Percentiles rank a stretch among this genome's conserved stretches.
Evolutionary conservation across 1,140 invertebrate species (phyloP).

Genomic region (Pogonognathellus flavescens): DNA sequence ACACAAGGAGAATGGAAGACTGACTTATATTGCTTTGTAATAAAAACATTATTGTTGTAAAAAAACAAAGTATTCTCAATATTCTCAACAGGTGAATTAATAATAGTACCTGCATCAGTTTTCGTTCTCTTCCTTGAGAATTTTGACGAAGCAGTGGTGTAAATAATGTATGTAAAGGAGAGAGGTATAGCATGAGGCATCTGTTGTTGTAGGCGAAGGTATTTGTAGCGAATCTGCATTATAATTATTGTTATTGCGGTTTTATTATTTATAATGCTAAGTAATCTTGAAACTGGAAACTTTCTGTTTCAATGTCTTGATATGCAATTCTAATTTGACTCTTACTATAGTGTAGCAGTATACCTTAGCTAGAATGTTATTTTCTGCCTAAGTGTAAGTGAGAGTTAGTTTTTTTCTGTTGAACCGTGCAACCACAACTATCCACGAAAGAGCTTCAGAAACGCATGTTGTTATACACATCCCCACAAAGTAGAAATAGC

Average conservation of each 20-base stretch:
- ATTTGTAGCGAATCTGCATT: not conserved
- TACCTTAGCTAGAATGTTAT: not conserved
- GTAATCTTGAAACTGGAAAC: not conserved
- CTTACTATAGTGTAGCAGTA: not conserved
- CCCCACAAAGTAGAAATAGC: not conserved
- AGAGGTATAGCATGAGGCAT: not conserved
- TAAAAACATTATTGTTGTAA: too few relatives aligned
- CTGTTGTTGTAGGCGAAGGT: not conserved
- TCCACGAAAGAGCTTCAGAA: not conserved
- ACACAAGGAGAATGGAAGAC: too few relatives aligned
- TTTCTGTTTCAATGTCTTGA: not conserved
- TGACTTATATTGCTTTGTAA: too few relatives aligned
- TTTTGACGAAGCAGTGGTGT: not conserved
- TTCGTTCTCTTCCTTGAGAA: constrained; percentile 23
- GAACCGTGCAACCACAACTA: constrained; percentile 47
- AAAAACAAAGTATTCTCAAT: too few relatives aligned
- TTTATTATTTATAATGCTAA: not conserved
- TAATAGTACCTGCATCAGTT: constrained; percentile 9
- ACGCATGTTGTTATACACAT: not conserved
- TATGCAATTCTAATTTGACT: constrained; percentile 25
- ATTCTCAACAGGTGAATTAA: not conserved
- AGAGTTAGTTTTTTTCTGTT: constrained; percentile 31
- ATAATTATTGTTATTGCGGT: too few relatives aligned
- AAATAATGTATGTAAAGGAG: not conserved
- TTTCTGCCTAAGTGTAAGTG: constrained; percentile 23